These are phyloP conservation scores for Poeciliopsis turrubarensis DNA, from an alignment of 2,113 vertebrate genomes.

Conservation along the genomic window DNA sequence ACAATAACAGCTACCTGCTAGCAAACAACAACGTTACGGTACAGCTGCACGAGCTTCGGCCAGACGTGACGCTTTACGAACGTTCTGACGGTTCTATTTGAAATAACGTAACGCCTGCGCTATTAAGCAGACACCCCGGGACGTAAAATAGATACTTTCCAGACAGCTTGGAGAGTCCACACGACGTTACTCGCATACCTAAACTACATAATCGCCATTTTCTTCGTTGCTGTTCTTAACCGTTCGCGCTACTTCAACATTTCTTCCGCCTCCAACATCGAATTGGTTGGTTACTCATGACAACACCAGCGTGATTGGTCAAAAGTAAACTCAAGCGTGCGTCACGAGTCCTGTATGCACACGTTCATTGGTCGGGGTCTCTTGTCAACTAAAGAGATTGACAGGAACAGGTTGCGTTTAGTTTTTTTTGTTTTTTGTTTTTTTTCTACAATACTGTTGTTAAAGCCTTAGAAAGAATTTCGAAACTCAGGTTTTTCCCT, in stretches of 20 bases:
- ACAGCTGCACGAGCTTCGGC: neutral
- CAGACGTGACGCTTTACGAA: neutral
- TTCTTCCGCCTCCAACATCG: slow-evolving; percentile 27
- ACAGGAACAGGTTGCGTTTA: slow-evolving; percentile 33
- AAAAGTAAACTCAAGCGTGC: neutral
- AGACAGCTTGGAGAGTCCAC: neutral
- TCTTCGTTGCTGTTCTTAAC: slow-evolving; percentile 53
- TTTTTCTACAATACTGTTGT: neutral
- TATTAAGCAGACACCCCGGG: rapidly evolving
- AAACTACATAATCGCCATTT: slow-evolving; percentile 71
- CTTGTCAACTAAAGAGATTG: slow-evolving; percentile 38
- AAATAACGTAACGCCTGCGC: rapidly evolving
- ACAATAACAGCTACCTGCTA: neutral
- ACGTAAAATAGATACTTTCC: neutral
- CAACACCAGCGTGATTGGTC: slow-evolving; percentile 41
- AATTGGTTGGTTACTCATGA: slow-evolving; percentile 57
- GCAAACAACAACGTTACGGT: neutral
- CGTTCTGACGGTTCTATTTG: neutral
- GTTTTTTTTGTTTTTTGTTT: slow-evolving; percentile 48
- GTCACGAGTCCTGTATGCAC: neutral
- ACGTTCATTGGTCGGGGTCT: slow-evolving; percentile 40
- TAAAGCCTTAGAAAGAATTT: too few relatives aligned
- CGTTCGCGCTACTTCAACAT: slow-evolving; percentile 74
- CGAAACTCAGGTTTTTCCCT: too few relatives aligned
- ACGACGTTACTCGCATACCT: neutral